Evolutionary conservation across 2,113 vertebrate species (phyloP), one percentile per base, ranked within the genome.

Genomic region (Ptyas mucosa): DNA sequence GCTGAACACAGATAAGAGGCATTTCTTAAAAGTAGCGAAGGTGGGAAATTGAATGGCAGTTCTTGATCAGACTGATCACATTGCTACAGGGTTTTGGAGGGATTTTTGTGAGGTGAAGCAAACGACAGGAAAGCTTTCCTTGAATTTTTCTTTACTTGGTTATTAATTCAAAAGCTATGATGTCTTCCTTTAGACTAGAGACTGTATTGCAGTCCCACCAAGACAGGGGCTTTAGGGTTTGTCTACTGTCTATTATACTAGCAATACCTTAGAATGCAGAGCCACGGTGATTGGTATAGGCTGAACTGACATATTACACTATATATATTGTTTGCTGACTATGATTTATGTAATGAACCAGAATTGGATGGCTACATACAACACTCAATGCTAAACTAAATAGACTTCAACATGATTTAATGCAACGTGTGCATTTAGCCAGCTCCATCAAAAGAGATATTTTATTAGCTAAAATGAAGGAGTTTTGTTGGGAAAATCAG

Each of bases 1-100:
- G 93, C 57, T 34, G 55, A 89, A 69, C 51, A 57, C 57, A 69
- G 91, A 90, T 87, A 91, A 94, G 92, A 94, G 34, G 61, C 55
- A 43, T 87, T 90, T 85, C 57, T 92, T 87, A 51, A 86, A 51
- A 49, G 92, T 49, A 34, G 85, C 52, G 88, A 55, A 75, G 49
- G 52, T 61, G 18, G 58, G 58, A 87, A 75, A 49, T 92, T 58
- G 81, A 89, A 54, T 46, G 43, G 34, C 39, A 55, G 26, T 34
- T 8, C 21, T 43, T 89, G 54, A 55, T 91, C 58, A 55, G 12
- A 39, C 7, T 57, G 58, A 90, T 75, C 85, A 87, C 54, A n/a
- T 21, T 57, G 39, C 87, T 81, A 18, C 23, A 29, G 24, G 34
- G 6, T 69, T 11, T 43, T 26, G 29, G 39, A 23, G 8, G 75